A percentile compares a stretch with the other conserved stretches of the same genome.
Conservation (phyloP, 2,797 vertebrate genomes). For the Coilia nasus region DNA sequence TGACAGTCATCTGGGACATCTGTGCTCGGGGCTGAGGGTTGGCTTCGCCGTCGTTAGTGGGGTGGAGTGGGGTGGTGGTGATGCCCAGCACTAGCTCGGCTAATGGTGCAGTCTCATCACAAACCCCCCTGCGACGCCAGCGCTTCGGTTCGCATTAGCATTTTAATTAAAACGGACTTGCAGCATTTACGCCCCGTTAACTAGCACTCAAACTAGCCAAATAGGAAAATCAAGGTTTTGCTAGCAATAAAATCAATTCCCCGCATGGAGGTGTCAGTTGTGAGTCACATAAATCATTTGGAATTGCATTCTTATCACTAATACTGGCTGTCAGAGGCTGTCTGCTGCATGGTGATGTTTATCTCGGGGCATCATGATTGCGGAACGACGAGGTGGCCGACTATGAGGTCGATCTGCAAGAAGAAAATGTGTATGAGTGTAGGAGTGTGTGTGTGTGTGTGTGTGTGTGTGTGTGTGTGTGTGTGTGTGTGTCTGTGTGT, state of each 20-base stretch:
- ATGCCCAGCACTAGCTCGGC: neutral
- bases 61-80: no score
- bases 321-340: neutral
- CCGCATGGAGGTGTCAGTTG: neutral
- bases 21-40: neutral
- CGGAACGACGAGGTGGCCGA: neutral
- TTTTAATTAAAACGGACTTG: constrained; percentile 6
- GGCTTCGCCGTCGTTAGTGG: neutral
- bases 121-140: neutral
- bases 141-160: neutral
- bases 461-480: neutral
- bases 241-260: neutral
- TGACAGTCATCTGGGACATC: no score
- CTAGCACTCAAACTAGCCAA: neutral
- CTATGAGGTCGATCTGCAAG: neutral
- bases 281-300: constrained; percentile 2
- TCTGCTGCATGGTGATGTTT: neutral
- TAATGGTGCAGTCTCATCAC: neutral
- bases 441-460: neutral
- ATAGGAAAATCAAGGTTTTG: neutral
- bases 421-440: neutral
- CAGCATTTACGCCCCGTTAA: neutral
- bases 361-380: neutral
- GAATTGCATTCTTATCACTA: constrained; percentile 23
- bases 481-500: neutral